These are phyloP conservation scores for Limonius californicus DNA, from an alignment of 1,140 invertebrate species.

Conservation along the genomic window DNA sequence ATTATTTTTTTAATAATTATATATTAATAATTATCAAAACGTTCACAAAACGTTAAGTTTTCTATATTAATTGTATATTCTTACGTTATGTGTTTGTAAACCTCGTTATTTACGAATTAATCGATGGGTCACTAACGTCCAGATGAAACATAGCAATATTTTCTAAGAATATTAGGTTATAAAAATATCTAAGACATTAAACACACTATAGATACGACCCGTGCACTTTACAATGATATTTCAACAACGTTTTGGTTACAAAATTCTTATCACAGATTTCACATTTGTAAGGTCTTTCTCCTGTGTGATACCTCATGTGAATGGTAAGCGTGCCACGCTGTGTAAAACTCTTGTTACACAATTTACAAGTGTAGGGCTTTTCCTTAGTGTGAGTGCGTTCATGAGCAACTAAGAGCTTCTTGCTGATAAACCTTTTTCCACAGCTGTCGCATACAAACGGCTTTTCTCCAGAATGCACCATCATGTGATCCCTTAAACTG, in stretches of 20 bases:
- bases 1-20: too few species aligned
- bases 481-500: constrained; percentile 60
- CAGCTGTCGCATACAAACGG: constrained; percentile 48
- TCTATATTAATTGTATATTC: too few species aligned
- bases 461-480: constrained; percentile 54
- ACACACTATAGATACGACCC: too few species aligned
- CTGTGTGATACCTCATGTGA: constrained; percentile 57
- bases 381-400: constrained; percentile 67
- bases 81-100: too few species aligned
- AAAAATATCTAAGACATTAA: too few species aligned
- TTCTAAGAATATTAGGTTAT: too few species aligned
- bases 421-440: constrained; percentile 63
- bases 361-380: constrained; percentile 66
- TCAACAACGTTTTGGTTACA: constrained; percentile 28
- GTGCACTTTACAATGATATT: constrained; percentile 10
- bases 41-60: too few species aligned
- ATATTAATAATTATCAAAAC: too few species aligned
- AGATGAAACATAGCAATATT: too few species aligned
- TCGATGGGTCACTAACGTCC: too few species aligned
- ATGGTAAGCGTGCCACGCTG: constrained; percentile 60
- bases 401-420: constrained; percentile 65
- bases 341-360: constrained; percentile 68
- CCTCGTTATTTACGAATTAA: too few species aligned
- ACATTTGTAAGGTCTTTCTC: too few species aligned
- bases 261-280: constrained; percentile 68